Base-by-base conservation (phyloP, 2,888 invertebrate species). In the Molorchus minor region DNA sequence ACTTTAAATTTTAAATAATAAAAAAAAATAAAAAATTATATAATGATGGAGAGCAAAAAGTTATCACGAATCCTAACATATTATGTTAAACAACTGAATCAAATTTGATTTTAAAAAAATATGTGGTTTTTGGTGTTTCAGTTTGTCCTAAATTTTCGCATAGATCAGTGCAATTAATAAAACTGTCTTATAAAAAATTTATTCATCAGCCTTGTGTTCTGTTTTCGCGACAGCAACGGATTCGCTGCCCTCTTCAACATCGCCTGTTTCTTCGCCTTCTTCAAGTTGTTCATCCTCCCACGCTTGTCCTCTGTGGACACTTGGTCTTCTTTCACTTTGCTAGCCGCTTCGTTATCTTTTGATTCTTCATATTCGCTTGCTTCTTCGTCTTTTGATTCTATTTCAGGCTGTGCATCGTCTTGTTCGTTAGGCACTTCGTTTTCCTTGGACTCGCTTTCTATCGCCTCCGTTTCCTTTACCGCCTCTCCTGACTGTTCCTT, bases 301-400 rank as follows among this genome's bases (percentile, higher is more conserved):
- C 8, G 2, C 5, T 17, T 19, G 7, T 40, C 29, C n/a, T 17
- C 10, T 15, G 45, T 15, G 25, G 25, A 8, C 8, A 5, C 46
- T 47, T 62, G 46, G 49, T 64, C 57, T 38, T 58, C 61, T 40
- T 61, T 52, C 17, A 45, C 29, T 19, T 36, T 33, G 38, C 33
- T 56, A 29, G 21, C 69, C 33, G 19, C 52, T 46, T 44, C 43
- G 35, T 69, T 69, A 58, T 61, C 54, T 8, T 41, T 44, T 12
- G 51, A 56, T 17, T 54, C 49, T 7, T 61, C 76, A 70, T 70
- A 76, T 75, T 35, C 77, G 65, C 69, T 75, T 74, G 63, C 72
- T 77, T 76, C 77, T 49, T 73, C 67, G 55, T 75, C 76, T n/a
- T 61, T 57, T 19, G 54, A 10, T 78, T 76, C 77, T 49, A 80